A percentile compares a stretch with the other conserved stretches of the same genome.
phyloP scores from a whole-genome alignment of 2,797 vertebrate genomes.

The Sebastes minor region DNA sequence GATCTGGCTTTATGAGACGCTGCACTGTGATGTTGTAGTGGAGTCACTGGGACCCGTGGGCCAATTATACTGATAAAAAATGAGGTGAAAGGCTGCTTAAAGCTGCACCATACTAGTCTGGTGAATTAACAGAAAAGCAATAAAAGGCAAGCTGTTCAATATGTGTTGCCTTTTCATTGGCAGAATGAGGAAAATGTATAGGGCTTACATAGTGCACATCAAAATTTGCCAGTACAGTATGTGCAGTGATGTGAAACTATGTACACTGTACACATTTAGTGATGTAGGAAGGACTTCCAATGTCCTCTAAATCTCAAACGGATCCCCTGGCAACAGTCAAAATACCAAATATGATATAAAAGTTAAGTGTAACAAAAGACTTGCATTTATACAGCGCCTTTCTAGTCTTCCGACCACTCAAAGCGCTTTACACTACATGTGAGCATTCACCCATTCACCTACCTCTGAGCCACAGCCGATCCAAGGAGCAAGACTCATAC shows the following conservation, averaged over 20 bases:
- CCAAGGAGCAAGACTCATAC: no score
- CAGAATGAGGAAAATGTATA: not conserved
- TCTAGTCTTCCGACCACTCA: no score
- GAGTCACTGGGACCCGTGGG: not conserved
- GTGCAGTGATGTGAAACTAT: not conserved
- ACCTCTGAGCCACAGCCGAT: no score
- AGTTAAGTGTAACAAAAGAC: not conserved
- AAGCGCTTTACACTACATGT: no score
- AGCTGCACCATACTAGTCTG: not conserved
- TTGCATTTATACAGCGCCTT: no score
- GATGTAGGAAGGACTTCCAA: not conserved
- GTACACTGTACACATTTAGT: not conserved
- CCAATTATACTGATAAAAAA: not conserved
- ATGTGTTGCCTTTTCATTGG: not conserved
- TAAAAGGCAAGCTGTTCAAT: not conserved
- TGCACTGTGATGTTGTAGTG: slow-evolving; percentile 2
- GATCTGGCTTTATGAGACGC: slow-evolving; percentile 45
- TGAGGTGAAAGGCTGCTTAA: slow-evolving; percentile 1
- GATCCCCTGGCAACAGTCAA: not conserved
- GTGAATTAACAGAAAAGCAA: slow-evolving; percentile 7
- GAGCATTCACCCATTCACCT: no score
- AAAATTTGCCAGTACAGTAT: not conserved
- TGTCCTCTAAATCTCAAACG: not conserved
- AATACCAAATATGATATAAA: not conserved
- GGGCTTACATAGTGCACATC: not conserved